Conservation (phyloP, 2,113 vertebrate genomes). For the Hiodon tergisus region DNA sequence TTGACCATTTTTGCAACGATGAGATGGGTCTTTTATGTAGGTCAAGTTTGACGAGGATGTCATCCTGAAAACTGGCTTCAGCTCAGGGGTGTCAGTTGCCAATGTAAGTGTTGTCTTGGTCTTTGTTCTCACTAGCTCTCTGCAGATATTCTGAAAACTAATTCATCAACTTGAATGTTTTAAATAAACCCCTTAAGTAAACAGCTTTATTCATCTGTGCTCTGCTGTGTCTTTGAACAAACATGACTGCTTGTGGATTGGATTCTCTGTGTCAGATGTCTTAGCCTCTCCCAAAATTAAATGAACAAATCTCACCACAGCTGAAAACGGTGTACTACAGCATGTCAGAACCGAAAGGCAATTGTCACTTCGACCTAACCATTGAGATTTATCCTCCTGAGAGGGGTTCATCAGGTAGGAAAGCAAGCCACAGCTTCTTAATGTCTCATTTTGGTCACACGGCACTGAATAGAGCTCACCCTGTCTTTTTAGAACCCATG, state of each 20-base stretch:
- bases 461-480: background rate
- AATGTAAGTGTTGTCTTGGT: slow-evolving; percentile 62
- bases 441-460: background rate
- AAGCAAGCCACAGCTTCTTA: slow-evolving; percentile 6
- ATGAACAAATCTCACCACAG: slow-evolving; percentile 50
- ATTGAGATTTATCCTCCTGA: slow-evolving; percentile 35
- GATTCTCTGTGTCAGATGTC: background rate
- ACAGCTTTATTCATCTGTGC: background rate
- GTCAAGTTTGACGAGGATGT: slow-evolving; percentile 51
- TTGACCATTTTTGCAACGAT: background rate
- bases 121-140: background rate
- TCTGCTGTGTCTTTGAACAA: background rate
- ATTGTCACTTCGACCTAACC: slow-evolving; percentile 72
- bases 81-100: slow-evolving; percentile 73
- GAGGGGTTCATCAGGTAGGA: slow-evolving; percentile 15
- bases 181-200: background rate
- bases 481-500: slow-evolving; percentile 40
- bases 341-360: slow-evolving; percentile 53
- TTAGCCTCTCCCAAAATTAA: slow-evolving; percentile 1
- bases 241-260: background rate
- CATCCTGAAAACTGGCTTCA: slow-evolving; percentile 63
- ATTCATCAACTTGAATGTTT: background rate
- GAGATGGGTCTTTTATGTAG: slow-evolving; percentile 35
- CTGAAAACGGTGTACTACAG: slow-evolving; percentile 76
- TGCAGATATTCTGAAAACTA: background rate